These are phyloP conservation scores for Caerostris darwini DNA, from an alignment of 1,140 invertebrate species.

Conservation along the genomic window DNA sequence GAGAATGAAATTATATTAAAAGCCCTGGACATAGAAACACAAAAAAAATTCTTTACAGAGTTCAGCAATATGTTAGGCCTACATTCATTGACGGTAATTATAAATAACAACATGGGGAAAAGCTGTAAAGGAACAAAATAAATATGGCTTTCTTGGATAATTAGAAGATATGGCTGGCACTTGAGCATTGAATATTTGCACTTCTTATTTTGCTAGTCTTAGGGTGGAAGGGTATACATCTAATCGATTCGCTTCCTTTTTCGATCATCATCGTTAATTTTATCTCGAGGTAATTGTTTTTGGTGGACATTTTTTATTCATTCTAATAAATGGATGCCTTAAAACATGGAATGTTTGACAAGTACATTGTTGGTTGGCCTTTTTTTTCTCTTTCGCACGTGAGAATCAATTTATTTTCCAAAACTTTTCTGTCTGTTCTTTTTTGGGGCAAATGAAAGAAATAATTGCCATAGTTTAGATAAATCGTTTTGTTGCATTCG, in stretches of 20 bases:
- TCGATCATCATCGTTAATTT: constrained; percentile 52
- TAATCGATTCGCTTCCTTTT: constrained; percentile 20
- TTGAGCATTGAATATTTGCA: constrained; percentile 25
- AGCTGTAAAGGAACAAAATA: constrained; percentile 25
- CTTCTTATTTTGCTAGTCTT: not conserved
- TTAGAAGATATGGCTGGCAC: constrained; percentile 46
- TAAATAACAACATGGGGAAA: constrained; percentile 46
- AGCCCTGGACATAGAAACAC: not conserved
- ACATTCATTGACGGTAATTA: constrained; percentile 55
- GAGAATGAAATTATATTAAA: not conserved
- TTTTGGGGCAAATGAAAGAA: not conserved
- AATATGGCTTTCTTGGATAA: constrained; percentile 52
- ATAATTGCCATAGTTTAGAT: constrained; percentile 4
- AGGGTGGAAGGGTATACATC: not conserved
- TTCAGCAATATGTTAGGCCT: constrained; percentile 28
- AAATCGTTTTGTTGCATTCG: constrained; percentile 5
- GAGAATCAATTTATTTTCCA: not conserved
- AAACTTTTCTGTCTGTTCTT: not conserved
- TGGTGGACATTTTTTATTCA: constrained; percentile 17
- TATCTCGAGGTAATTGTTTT: constrained; percentile 19
- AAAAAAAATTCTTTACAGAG: not conserved
- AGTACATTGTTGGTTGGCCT: not conserved
- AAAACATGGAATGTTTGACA: constrained; percentile 24
- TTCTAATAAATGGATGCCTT: not conserved
- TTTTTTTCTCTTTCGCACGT: not conserved